Evolutionary conservation across 2,113 vertebrate genomes (phyloP).

Genomic region (Hyaena hyaena): DNA sequence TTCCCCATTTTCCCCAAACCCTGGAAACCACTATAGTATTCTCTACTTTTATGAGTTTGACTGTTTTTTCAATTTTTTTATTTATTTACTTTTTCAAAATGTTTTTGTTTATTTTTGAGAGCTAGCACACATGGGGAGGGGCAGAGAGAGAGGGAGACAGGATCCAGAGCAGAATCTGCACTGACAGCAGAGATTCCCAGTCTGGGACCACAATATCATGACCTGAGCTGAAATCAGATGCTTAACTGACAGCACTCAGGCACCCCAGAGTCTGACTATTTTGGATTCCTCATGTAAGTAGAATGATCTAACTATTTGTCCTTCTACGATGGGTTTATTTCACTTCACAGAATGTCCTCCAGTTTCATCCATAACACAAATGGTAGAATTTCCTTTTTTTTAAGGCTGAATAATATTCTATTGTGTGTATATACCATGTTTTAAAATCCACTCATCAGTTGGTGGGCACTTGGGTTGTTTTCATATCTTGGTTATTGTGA

Average conservation of each 20-base stretch:
- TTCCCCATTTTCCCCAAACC: not conserved
- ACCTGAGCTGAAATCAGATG: too few relatives aligned
- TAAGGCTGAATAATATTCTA: not conserved
- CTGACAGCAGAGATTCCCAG: too few relatives aligned
- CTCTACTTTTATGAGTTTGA: not conserved
- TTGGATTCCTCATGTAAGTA: not conserved
- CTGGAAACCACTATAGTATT: not conserved
- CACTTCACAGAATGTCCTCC: not conserved
- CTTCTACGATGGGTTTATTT: not conserved
- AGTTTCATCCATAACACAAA: not conserved
- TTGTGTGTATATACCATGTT: not conserved
- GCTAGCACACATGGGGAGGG: too few relatives aligned
- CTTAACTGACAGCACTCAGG: too few relatives aligned
- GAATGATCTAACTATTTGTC: not conserved
- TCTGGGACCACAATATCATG: too few relatives aligned
- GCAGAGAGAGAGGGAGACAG: too few relatives aligned
- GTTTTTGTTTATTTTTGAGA: too few relatives aligned
- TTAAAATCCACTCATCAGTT: not conserved
- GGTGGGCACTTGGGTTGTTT: not conserved
- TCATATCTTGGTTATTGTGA: not conserved
- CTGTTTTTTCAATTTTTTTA: not conserved
- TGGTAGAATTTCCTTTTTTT: not conserved
- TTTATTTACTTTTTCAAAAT: too few relatives aligned
- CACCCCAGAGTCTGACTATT: too few relatives aligned
- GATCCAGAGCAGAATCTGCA: too few relatives aligned